Conservation (phyloP, 2,888 invertebrate genomes). For the Euspilapteryx auroguttella region DNA sequence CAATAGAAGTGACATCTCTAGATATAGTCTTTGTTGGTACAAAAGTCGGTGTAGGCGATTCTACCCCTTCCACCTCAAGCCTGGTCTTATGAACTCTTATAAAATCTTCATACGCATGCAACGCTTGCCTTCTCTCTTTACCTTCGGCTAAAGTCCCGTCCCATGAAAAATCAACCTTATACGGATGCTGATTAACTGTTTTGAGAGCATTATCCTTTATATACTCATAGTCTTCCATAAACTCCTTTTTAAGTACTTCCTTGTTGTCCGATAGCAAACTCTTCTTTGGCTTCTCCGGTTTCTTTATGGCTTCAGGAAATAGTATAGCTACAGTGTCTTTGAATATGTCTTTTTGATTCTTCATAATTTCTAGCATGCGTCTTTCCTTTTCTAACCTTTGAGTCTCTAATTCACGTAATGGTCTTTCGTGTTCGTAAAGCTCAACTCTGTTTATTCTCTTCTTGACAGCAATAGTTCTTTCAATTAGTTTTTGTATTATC, state of each 20-base stretch:
- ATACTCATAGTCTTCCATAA: slow-evolving; percentile 31
- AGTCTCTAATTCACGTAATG: slow-evolving; percentile 59
- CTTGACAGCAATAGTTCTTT: slow-evolving; percentile 64
- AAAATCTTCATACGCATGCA: slow-evolving; percentile 34
- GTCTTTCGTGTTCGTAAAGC: slow-evolving; percentile 62
- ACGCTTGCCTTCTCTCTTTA: slow-evolving; percentile 41
- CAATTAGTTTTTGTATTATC: slow-evolving; percentile 67
- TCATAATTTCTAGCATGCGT: slow-evolving; percentile 59
- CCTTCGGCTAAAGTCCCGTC: slow-evolving; percentile 51
- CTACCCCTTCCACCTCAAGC: slow-evolving; percentile 23
- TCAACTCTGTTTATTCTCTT: slow-evolving; percentile 65
- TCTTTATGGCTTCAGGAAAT: slow-evolving; percentile 63
- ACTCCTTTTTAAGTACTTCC: slow-evolving; percentile 26
- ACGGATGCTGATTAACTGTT: slow-evolving; percentile 46
- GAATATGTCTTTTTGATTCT: slow-evolving; percentile 64
- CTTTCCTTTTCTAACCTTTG: slow-evolving; percentile 60
- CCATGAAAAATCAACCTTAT: slow-evolving; percentile 57
- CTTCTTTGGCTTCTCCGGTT: slow-evolving; percentile 33
- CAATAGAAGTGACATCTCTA: too few species aligned
- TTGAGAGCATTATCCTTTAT: slow-evolving; percentile 22
- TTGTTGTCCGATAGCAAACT: slow-evolving; percentile 43
- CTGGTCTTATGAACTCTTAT: slow-evolving; percentile 30
- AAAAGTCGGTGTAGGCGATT: too few species aligned
- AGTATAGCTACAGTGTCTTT: slow-evolving; percentile 65
- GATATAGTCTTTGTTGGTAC: too few species aligned